Evolutionary conservation across 2,113 vertebrate genomes (phyloP).

Genomic region (Limnothrissa miodon): DNA sequence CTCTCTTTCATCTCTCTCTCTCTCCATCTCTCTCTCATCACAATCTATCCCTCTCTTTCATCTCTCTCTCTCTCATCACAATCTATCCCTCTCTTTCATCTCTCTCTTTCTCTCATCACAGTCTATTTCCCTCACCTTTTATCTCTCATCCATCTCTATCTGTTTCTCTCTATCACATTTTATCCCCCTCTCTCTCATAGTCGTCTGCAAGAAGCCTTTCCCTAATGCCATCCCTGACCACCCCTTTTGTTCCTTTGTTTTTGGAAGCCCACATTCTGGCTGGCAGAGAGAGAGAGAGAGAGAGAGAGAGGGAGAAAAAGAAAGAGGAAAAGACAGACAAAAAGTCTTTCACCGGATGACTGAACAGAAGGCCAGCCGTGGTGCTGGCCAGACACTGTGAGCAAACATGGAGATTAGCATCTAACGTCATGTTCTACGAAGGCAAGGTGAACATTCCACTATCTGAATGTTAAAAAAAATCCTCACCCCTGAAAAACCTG

Average conservation of each 20-base stretch:
- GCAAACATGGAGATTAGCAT: constrained; percentile 4
- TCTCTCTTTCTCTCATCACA: background rate
- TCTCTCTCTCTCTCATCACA: background rate
- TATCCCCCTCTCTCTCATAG: constrained; percentile 5
- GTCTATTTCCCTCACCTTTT: background rate
- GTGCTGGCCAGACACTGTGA: background rate
- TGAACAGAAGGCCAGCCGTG: background rate
- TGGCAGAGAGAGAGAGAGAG: background rate
- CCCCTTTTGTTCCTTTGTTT: constrained; percentile 56
- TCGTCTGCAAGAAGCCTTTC: constrained; percentile 26
- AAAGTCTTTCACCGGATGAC: background rate
- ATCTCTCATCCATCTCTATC: background rate
- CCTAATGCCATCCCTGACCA: background rate
- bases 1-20: background rate
- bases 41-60: background rate
- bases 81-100: background rate
- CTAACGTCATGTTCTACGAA: background rate
- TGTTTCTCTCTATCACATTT: background rate
- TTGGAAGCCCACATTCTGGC: constrained; percentile 17
- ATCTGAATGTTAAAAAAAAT: background rate
- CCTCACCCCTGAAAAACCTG: background rate
- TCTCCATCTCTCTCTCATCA: background rate
- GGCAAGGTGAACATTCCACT: background rate
- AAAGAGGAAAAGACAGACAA: background rate
- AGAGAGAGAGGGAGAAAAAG: background rate